Evolutionary conservation across 1,140 invertebrate species (phyloP).

Genomic region (Drosophila willistoni): DNA sequence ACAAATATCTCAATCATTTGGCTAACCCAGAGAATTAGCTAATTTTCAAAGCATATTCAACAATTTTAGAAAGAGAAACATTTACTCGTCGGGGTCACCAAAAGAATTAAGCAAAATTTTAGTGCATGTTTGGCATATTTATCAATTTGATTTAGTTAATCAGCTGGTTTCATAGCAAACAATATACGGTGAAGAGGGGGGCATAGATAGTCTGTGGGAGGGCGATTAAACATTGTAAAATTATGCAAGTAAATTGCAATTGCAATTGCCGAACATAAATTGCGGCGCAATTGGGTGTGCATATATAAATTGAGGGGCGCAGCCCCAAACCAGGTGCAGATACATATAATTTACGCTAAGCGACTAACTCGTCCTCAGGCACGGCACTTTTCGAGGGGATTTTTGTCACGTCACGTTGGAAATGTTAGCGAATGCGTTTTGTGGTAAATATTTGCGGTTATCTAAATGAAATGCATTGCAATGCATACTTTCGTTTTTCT

Average conservation of each 20-base stretch:
- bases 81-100: conserved; percentile 1
- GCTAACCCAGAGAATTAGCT: neutral
- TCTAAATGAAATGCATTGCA: conserved; percentile 76
- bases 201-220: no score
- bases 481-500: conserved; percentile 33
- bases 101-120: neutral
- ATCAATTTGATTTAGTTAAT: conserved; percentile 13
- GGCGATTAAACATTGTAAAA: conserved; percentile 1
- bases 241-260: conserved; percentile 17
- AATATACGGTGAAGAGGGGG: neutral
- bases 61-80: no score
- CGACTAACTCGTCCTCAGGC: neutral
- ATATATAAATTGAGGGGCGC: neutral
- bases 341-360: conserved; percentile 38
- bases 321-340: conserved; percentile 3
- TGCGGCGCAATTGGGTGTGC: conserved; percentile 39
- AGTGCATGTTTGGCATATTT: conserved; percentile 6
- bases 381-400: conserved; percentile 12
- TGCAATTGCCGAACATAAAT: conserved; percentile 56
- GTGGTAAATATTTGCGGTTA: conserved; percentile 80
- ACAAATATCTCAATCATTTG: neutral
- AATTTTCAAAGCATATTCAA: no score
- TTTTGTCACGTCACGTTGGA: conserved; percentile 57
- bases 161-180: neutral
- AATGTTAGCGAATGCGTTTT: conserved; percentile 55